These are phyloP conservation scores for Bellardia pandia DNA, from an alignment of 2,888 invertebrate species.

Conservation along the genomic window DNA sequence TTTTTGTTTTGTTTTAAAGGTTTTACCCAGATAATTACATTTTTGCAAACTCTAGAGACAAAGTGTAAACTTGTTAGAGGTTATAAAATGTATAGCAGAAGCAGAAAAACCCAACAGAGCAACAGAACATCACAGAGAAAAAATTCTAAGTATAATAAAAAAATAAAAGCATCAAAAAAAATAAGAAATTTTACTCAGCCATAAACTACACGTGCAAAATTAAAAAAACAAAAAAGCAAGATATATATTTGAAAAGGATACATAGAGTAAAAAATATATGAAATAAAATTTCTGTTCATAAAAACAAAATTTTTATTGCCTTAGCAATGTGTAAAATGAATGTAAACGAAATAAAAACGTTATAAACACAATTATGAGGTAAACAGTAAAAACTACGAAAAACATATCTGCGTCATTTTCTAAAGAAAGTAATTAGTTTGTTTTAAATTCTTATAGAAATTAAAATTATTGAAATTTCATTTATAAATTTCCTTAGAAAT, in stretches of 20 bases:
- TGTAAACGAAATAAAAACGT: not conserved
- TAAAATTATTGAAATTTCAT: too few relatives aligned
- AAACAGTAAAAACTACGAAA: not conserved
- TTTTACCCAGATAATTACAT: conserved; percentile 36
- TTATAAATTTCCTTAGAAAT: too few relatives aligned
- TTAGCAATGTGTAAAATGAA: not conserved
- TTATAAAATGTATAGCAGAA: conserved; percentile 23
- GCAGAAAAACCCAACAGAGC: not conserved
- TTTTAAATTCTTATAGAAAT: too few relatives aligned
- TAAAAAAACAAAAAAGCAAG: not conserved
- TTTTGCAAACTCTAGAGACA: conserved; percentile 24
- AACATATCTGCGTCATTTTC: too few relatives aligned
- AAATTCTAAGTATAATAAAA: conserved; percentile 7
- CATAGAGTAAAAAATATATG: not conserved
- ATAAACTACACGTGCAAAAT: conserved; percentile 28
- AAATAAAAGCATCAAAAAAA: not conserved
- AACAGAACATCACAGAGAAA: not conserved
- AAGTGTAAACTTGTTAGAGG: conserved; percentile 45
- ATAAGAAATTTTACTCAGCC: not conserved
- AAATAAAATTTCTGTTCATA: not conserved
- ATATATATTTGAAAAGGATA: not conserved
- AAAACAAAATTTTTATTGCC: conserved; percentile 20
- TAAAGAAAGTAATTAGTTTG: too few relatives aligned
- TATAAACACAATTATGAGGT: not conserved
- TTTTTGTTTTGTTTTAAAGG: not conserved